Percentiles rank a stretch among this genome's conserved stretches.
Evolutionary conservation across 1,140 invertebrate genomes (phyloP).

Genomic region (Magallana angulata): DNA sequence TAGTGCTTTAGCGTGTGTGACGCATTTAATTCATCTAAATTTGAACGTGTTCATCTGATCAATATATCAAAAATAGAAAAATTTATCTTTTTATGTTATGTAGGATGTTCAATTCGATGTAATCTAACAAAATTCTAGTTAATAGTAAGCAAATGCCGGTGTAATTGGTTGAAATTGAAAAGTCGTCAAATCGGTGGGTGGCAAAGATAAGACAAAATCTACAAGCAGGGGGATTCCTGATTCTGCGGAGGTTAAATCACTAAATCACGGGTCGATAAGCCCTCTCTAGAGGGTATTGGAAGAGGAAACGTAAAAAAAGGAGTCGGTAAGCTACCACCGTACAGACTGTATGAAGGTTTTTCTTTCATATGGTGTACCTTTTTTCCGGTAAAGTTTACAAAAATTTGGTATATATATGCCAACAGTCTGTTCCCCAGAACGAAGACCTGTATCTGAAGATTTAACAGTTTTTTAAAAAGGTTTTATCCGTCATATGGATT

Average conservation of each 20-base stretch:
- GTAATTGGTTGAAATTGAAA: conserved; percentile 38
- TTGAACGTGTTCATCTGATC: neutral
- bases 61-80: conserved; percentile 16
- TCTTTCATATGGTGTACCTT: too few relatives aligned
- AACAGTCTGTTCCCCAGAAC: too few relatives aligned
- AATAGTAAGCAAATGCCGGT: conserved; percentile 12
- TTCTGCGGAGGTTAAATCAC: neutral
- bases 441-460: too few relatives aligned
- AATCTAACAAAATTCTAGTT: neutral
- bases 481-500: neutral
- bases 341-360: neutral
- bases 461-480: too few relatives aligned
- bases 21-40: too few relatives aligned
- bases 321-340: neutral
- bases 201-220: conserved; percentile 25
- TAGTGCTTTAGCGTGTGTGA: too few relatives aligned
- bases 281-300: neutral
- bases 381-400: too few relatives aligned
- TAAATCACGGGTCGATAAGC: neutral
- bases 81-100: neutral
- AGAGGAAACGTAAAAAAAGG: neutral
- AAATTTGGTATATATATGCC: too few relatives aligned
- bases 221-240: conserved; percentile 1
- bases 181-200: conserved; percentile 27
- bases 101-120: neutral